A percentile compares a stretch with the other conserved stretches of the same genome.
These are phyloP conservation scores for Chamaedrilus cognettii DNA, from an alignment of 2,888 invertebrate genomes.

Conservation along the genomic window DNA sequence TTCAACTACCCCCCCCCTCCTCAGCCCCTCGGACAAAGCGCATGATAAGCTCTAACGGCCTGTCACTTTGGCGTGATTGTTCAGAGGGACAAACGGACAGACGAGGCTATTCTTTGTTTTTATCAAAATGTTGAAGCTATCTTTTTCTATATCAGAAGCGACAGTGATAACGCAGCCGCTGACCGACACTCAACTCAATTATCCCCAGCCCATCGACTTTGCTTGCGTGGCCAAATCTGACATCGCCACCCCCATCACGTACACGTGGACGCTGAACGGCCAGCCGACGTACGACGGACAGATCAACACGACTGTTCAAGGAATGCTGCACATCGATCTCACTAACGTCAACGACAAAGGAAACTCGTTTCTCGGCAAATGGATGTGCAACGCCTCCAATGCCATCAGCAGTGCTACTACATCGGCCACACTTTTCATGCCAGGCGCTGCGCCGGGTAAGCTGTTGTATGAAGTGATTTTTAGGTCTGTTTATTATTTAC, in stretches of 20 bases:
- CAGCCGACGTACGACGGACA: slow-evolving; percentile 4
- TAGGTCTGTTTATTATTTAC: too few species aligned
- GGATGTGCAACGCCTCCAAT: slow-evolving; percentile 25
- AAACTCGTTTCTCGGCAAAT: slow-evolving; percentile 7
- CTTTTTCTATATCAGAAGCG: slow-evolving; percentile 18
- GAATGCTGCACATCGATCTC: slow-evolving; percentile 12
- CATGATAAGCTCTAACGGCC: too few species aligned
- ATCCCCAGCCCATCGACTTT: slow-evolving; percentile 18
- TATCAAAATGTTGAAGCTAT: too few species aligned
- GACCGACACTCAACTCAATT: slow-evolving; percentile 12
- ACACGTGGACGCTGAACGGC: slow-evolving; percentile 25
- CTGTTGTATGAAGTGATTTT: too few species aligned
- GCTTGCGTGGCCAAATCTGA: slow-evolving; percentile 27
- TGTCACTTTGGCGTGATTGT: too few species aligned
- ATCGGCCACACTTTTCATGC: too few species aligned
- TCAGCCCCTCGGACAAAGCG: too few species aligned
- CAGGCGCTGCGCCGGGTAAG: too few species aligned
- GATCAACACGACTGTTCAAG: slow-evolving; percentile 9
- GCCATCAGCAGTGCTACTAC: slow-evolving; percentile 13
- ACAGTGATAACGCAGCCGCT: slow-evolving; percentile 22
- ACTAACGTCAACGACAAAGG: slow-evolving; percentile 13
- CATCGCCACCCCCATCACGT: slow-evolving; percentile 28
- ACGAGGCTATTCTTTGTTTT: too few species aligned
- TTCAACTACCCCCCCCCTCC: too few species aligned
- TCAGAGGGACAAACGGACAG: too few species aligned